phyloP scores from a whole-genome alignment of 1,140 invertebrate species.

The Macrobrachium nipponense region DNA sequence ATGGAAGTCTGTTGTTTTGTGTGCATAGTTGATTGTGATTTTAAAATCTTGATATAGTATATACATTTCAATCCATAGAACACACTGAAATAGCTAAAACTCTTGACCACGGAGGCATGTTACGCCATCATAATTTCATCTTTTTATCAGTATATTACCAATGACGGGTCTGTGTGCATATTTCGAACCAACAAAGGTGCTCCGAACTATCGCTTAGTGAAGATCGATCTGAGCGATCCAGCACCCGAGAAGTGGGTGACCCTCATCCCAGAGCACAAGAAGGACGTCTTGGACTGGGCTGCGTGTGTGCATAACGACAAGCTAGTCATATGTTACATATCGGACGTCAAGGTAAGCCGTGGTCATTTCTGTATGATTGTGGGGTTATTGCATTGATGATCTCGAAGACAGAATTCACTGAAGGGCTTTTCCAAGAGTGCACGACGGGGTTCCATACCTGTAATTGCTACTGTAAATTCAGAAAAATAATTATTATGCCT shows the following conservation, averaged over 20 bases:
- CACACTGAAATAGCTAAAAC: too few relatives aligned
- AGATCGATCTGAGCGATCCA: slow-evolving; percentile 85
- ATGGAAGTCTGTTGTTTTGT: too few relatives aligned
- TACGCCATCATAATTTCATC: neutral
- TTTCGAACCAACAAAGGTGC: slow-evolving; percentile 96
- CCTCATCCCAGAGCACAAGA: slow-evolving; percentile 85
- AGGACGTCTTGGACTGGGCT: slow-evolving; percentile 91
- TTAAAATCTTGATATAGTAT: too few relatives aligned
- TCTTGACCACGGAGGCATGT: too few relatives aligned
- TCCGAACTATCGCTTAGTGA: slow-evolving; percentile 89
- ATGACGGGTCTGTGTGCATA: slow-evolving; percentile 84
- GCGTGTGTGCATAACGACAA: slow-evolving; percentile 85
- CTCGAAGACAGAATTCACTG: too few relatives aligned
- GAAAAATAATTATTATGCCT: too few relatives aligned
- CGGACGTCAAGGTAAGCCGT: slow-evolving; percentile 86
- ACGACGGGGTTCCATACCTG: too few relatives aligned
- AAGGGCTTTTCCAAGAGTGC: too few relatives aligned
- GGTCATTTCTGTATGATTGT: neutral
- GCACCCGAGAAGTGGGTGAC: slow-evolving; percentile 84
- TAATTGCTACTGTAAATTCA: too few relatives aligned
- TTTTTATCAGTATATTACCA: slow-evolving; percentile 86
- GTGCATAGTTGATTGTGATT: too few relatives aligned
- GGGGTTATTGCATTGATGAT: too few relatives aligned
- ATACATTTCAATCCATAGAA: too few relatives aligned
- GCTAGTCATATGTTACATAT: slow-evolving; percentile 90